phyloP scores from a whole-genome alignment of 2,113 vertebrate genomes.

The Pseudopipra pipra region DNA sequence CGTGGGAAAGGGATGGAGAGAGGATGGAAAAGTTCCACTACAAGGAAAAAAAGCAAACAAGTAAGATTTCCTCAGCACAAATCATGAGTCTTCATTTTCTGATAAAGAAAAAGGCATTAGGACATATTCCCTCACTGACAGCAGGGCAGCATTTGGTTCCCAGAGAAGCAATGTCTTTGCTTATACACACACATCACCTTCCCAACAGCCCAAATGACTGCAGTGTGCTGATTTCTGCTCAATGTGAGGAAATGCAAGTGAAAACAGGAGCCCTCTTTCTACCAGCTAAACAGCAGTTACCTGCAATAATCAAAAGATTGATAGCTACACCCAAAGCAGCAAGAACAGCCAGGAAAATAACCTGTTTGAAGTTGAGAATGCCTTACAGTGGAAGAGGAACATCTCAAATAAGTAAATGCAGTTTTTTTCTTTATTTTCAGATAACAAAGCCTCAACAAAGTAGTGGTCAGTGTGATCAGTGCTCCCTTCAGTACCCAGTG shows the following conservation, averaged over 20 bases:
- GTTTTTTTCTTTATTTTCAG: background rate
- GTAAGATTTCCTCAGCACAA: background rate
- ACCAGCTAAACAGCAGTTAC: background rate
- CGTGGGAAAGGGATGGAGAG: conserved; percentile 59
- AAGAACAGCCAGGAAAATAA: background rate
- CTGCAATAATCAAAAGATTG: background rate
- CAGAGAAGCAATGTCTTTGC: background rate
- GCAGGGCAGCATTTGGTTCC: background rate
- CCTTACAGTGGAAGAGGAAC: background rate
- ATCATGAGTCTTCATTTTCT: background rate
- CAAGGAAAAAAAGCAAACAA: background rate
- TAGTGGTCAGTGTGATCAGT: background rate
- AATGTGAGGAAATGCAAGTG: background rate
- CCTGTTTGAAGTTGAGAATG: background rate
- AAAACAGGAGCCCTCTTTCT: background rate
- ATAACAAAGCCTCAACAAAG: background rate
- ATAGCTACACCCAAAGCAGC: background rate
- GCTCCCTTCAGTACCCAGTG: background rate
- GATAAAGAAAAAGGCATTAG: background rate
- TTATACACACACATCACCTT: background rate
- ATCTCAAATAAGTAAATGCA: background rate
- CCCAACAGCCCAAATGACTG: background rate
- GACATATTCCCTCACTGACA: background rate
- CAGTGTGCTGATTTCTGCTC: background rate
- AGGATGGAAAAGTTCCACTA: conserved; percentile 73